Evolutionary conservation across 2,888 invertebrate species (phyloP), one percentile per base, ranked within the genome.

Genomic region (Crocallis elinguaria): DNA sequence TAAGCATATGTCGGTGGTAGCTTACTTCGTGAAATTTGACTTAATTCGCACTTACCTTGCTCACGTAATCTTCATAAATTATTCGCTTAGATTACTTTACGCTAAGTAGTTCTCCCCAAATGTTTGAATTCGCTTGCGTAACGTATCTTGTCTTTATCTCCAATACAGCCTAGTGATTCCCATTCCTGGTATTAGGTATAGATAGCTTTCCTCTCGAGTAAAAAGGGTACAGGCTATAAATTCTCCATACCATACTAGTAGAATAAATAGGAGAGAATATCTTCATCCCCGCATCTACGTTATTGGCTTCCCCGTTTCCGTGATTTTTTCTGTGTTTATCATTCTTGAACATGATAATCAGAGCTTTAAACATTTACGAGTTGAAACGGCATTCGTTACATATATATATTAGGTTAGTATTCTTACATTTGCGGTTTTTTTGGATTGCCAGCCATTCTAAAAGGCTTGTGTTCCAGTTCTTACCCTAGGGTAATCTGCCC

Each of bases 1-100:
- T 63, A 37, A 65, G 62, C 21, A 79, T 86, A 46, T 60, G 86
- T 86, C 64, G 73, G 82, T 78, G 33, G 11, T 13, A n/a, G n/a
- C n/a, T 8, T 6, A 33, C 38, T 44, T 33, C n/a, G 17, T 16
- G 23, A 23, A 37, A 25, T 36, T 13, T 27, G 25, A 25, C 25
- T 25, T 50, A 46, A 51, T 39, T 39, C 21, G 30, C 36, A 46
- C 45, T 41, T 46, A 46, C 29, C 9, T n/a, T n/a, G n/a, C 27
- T 6, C 29, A 17, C 36, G 45, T 39, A 29, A 36, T 21, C 45
- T 29, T 41, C 51, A 51, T 51, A 41, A 21, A 45, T 51, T 39
- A 51, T 52, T 46, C 36, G n/a, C 21, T 23, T 2, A 25, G 25
- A 25, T 25, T 25, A 25, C 25, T 7, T 8, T 9, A 25, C n/a